Conservation (phyloP, 2,888 invertebrate genomes). For the Chaitophorus viminalis region DNA sequence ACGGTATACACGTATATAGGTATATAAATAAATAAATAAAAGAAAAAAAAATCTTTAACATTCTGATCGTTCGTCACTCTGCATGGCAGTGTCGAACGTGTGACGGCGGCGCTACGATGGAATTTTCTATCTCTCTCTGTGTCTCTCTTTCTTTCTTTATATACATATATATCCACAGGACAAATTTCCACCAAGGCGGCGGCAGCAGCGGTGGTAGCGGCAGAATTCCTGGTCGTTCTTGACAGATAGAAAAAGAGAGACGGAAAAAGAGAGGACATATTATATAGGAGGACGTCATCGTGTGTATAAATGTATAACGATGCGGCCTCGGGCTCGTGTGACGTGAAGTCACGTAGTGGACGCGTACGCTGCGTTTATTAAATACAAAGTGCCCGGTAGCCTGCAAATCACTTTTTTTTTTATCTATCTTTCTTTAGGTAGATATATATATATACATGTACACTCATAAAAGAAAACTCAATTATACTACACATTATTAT, state of each 20-base stretch:
- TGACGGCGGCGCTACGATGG: constrained; percentile 47
- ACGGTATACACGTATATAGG: background rate
- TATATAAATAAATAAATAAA: background rate
- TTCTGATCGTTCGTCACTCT: constrained; percentile 48
- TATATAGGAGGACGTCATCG: constrained; percentile 28
- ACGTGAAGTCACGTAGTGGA: constrained; percentile 59
- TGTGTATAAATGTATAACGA: constrained; percentile 33
- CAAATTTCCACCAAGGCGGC: constrained; percentile 42
- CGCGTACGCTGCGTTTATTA: constrained; percentile 51
- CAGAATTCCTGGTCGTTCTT: constrained; percentile 52
- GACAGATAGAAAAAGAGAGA: constrained; percentile 46
- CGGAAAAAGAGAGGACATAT: background rate
- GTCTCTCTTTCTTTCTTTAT: background rate
- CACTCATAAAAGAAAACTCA: constrained; percentile 14
- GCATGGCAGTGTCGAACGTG: constrained; percentile 21
- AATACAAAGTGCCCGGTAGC: constrained; percentile 60
- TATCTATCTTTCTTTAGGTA: background rate
- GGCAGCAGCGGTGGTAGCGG: constrained; percentile 6
- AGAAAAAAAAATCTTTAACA: constrained; percentile 14
- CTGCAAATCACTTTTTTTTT: constrained; percentile 6
- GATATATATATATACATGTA: background rate
- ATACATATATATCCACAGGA: constrained; percentile 15
- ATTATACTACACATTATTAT: constrained; percentile 1
- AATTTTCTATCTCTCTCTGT: constrained; percentile 28
- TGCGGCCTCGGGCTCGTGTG: constrained; percentile 51